Percentiles rank a stretch among this genome's conserved stretches.
Conservation (phyloP, 2,797 vertebrate species). For the Philypnodon macrostomus region DNA sequence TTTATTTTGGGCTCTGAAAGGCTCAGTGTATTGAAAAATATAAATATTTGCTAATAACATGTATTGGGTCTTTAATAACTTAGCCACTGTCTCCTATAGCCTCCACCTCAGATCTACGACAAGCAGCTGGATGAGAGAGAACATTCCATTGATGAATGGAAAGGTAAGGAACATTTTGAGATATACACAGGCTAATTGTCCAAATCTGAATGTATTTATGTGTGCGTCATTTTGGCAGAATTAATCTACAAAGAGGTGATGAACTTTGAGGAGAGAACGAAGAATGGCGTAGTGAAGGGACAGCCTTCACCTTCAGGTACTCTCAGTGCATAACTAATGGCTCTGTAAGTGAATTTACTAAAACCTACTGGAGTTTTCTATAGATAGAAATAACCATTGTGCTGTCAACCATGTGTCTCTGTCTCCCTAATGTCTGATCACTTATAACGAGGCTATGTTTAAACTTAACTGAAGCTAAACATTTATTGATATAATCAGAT, state of each 20-base stretch:
- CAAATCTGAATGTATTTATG: no score
- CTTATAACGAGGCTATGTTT: conserved; percentile 1
- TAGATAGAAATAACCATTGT: conserved; percentile 71
- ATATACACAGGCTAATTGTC: no score
- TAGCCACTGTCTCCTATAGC: conserved; percentile 77
- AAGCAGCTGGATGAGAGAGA: conserved; percentile 99
- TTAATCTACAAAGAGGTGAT: conserved; percentile 99
- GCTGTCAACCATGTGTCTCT: conserved; percentile 68
- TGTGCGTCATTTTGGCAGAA: conserved; percentile 73
- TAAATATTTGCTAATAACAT: not conserved
- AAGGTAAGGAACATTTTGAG: conserved; percentile 83
- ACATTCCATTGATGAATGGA: conserved; percentile 99
- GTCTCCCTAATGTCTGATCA: conserved; percentile 44
- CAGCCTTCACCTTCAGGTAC: conserved; percentile 99
- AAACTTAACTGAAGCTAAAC: conserved; percentile 10
- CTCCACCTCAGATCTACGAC: conserved; percentile 97
- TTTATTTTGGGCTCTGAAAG: no score
- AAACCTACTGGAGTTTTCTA: conserved; percentile 71
- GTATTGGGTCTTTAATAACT: no score
- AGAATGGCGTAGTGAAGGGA: conserved; percentile 99
- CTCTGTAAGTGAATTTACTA: conserved; percentile 85
- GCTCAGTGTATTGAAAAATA: no score
- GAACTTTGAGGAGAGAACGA: conserved; percentile 99
- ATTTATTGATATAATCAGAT: no score
- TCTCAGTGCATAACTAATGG: conserved; percentile 87